Evolutionary conservation across 2,797 vertebrate species (phyloP).

Genomic region (Vipera latastei): DNA sequence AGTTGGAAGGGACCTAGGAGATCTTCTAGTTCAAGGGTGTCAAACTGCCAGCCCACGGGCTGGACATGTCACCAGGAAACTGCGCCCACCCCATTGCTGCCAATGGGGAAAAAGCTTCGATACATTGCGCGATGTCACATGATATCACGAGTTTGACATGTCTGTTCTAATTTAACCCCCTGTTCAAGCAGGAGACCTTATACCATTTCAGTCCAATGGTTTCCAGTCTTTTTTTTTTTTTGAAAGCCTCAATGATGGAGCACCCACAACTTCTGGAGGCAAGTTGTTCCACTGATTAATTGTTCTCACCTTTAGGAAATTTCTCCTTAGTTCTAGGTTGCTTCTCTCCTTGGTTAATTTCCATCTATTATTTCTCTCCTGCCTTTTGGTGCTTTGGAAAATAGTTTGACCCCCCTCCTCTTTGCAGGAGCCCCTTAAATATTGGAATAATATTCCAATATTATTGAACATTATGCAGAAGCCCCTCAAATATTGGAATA

Average conservation of each 20-base stretch:
- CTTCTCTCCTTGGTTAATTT: background rate
- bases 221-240: background rate
- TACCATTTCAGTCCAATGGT: background rate
- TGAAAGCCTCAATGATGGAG: background rate
- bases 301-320: background rate
- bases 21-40: too few species aligned
- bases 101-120: too few species aligned
- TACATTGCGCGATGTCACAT: accelerated
- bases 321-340: background rate
- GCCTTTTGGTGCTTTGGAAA: background rate
- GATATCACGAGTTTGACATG: too few species aligned
- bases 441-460: background rate
- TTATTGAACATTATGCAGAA: background rate
- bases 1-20: too few species aligned
- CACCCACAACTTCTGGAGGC: background rate
- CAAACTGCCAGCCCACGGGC: too few species aligned
- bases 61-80: too few species aligned
- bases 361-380: background rate
- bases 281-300: background rate
- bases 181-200: too few species aligned
- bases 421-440: background rate
- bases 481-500: background rate
- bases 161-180: too few species aligned
- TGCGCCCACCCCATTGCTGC: too few species aligned
- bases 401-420: background rate